phyloP scores from a whole-genome alignment of 2,888 invertebrate species.

The Diarsia rubi region DNA sequence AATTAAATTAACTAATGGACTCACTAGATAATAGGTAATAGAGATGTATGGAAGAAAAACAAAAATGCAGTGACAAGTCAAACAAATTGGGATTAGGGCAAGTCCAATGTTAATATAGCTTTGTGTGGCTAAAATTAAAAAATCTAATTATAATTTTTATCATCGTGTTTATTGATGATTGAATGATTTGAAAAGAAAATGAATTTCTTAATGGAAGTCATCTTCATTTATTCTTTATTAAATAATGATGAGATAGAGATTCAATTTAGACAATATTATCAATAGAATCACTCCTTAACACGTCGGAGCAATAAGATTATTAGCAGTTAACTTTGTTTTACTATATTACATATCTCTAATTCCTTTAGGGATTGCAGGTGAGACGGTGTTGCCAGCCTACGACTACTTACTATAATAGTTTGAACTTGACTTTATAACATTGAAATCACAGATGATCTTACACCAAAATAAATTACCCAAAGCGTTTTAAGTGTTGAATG shows the following conservation, averaged over 20 bases:
- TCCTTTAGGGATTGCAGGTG: conserved; percentile 13
- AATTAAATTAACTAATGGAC: too few relatives aligned
- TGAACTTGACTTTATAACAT: not conserved
- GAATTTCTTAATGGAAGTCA: not conserved
- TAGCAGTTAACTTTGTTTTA: conserved; percentile 25
- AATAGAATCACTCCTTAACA: conserved; percentile 1
- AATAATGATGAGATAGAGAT: not conserved
- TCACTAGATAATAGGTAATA: not conserved
- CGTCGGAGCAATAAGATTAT: conserved; percentile 13
- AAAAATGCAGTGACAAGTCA: not conserved
- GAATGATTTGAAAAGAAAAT: too few relatives aligned
- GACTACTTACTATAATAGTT: not conserved
- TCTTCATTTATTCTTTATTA: not conserved
- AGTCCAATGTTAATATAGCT: not conserved
- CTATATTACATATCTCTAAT: not conserved
- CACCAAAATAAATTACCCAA: not conserved
- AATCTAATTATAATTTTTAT: not conserved
- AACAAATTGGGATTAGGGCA: not conserved
- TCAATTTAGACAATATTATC: not conserved
- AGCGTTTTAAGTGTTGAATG: too few relatives aligned
- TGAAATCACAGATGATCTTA: not conserved
- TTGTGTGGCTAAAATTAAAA: too few relatives aligned
- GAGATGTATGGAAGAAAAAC: not conserved
- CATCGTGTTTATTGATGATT: not conserved
- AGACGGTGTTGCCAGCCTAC: not conserved